These are phyloP conservation scores for Gopherus flavomarginatus DNA, from an alignment of 2,113 vertebrate species.

Conservation along the genomic window DNA sequence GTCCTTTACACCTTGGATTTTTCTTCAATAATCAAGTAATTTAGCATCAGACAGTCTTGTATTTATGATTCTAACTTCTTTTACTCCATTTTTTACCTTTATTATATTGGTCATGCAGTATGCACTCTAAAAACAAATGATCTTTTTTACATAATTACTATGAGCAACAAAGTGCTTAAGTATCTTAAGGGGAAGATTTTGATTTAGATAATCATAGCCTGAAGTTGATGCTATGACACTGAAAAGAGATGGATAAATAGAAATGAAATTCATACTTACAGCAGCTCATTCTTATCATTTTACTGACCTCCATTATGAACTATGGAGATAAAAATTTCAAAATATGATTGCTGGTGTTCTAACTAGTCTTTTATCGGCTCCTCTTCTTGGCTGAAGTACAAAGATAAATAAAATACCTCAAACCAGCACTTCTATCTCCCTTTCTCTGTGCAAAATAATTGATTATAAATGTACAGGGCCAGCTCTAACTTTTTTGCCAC, in stretches of 20 bases:
- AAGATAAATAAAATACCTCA: constrained; percentile 4
- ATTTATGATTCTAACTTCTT: constrained; percentile 18
- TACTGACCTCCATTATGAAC: constrained; percentile 56
- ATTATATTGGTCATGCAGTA: not conserved
- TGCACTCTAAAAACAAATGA: constrained; percentile 17
- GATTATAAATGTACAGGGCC: not conserved
- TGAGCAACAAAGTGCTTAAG: constrained; percentile 6
- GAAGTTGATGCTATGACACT: constrained; percentile 52
- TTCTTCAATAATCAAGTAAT: not conserved
- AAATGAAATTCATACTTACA: constrained; percentile 61
- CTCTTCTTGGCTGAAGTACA: constrained; percentile 1
- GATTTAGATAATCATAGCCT: constrained; percentile 57
- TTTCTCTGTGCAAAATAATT: not conserved
- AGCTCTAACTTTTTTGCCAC: too few relatives aligned
- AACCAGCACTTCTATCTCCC: not conserved
- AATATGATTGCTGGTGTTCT: constrained; percentile 13
- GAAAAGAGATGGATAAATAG: constrained; percentile 61
- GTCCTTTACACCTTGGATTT: accelerated
- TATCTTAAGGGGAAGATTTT: constrained; percentile 45
- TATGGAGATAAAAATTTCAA: constrained; percentile 51
- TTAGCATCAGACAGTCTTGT: not conserved
- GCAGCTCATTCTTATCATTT: constrained; percentile 60
- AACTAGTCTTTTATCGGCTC: constrained; percentile 7
- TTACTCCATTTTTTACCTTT: constrained; percentile 22
- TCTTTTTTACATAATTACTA: constrained; percentile 46